These are phyloP conservation scores for Rafetus swinhoei DNA, from an alignment of 2,113 vertebrate genomes.

Conservation along the genomic window DNA sequence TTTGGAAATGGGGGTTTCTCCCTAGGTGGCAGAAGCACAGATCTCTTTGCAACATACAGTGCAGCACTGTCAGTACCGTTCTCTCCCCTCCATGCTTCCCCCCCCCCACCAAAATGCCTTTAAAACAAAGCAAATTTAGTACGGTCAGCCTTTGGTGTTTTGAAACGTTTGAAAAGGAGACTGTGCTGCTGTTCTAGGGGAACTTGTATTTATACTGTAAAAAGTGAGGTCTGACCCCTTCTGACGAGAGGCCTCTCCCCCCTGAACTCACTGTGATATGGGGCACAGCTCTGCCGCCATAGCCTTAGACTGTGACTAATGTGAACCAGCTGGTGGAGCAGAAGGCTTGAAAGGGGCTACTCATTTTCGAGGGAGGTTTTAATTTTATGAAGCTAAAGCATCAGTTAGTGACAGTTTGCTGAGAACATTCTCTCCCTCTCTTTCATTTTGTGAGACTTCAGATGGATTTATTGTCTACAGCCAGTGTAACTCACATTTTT, in stretches of 20 bases:
- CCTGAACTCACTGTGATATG: conserved; percentile 52
- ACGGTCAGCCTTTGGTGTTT: conserved; percentile 63
- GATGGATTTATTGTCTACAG: not conserved
- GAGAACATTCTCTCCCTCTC: not conserved
- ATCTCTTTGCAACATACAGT: not conserved
- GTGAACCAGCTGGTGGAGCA: conserved; percentile 78
- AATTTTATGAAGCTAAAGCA: conserved; percentile 60
- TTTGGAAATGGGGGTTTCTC: not conserved
- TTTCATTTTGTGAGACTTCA: conserved; percentile 6
- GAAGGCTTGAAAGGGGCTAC: conserved; percentile 50
- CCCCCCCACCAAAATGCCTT: conserved; percentile 36
- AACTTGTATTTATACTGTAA: conserved; percentile 77
- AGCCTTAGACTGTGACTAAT: conserved; percentile 78
- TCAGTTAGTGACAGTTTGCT: conserved; percentile 36
- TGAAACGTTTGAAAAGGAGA: conserved; percentile 75
- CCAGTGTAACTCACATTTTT: not conserved
- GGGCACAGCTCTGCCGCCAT: conserved; percentile 61
- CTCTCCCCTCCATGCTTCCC: not conserved
- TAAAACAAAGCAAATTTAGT: conserved; percentile 77
- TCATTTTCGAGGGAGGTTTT: conserved; percentile 69
- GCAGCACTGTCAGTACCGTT: conserved; percentile 30
- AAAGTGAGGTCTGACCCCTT: conserved; percentile 77
- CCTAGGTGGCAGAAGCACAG: conserved; percentile 38
- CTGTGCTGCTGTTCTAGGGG: conserved; percentile 56
- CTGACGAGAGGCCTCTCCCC: conserved; percentile 72